Evolutionary conservation across 1,140 invertebrate species (phyloP).

Genomic region (Dreissena polymorpha): DNA sequence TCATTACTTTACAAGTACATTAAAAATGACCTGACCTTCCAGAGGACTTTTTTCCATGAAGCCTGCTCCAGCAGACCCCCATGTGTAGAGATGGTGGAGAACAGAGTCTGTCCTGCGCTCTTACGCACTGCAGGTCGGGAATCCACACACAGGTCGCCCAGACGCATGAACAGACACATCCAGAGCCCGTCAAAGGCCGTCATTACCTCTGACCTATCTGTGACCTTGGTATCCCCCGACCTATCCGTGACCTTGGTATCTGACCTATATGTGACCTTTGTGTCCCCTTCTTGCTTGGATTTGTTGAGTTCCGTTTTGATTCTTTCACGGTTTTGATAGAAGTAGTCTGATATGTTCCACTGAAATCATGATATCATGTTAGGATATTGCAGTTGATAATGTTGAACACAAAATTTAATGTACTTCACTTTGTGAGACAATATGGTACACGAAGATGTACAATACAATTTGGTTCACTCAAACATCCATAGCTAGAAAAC

Average conservation of each 20-base stretch:
- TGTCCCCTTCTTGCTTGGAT: slow-evolving; percentile 42
- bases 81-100: slow-evolving; percentile 98
- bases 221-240: slow-evolving; percentile 45
- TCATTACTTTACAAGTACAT: too few species aligned
- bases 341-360: slow-evolving; percentile 99
- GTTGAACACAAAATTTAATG: too few species aligned
- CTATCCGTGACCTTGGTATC: neutral
- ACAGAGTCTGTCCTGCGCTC: slow-evolving; percentile 98
- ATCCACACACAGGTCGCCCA: slow-evolving; percentile 97
- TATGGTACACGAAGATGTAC: neutral
- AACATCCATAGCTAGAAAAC: neutral
- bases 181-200: slow-evolving; percentile 95
- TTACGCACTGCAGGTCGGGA: slow-evolving; percentile 96
- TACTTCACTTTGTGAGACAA: too few species aligned
- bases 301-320: slow-evolving; percentile 80
- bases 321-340: slow-evolving; percentile 96
- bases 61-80: slow-evolving; percentile 90
- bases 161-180: slow-evolving; percentile 95
- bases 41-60: slow-evolving; percentile 88
- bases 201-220: slow-evolving; percentile 65
- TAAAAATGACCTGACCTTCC: slow-evolving; percentile 71
- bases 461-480: slow-evolving; percentile 1
- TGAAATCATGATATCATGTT: slow-evolving; percentile 75
- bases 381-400: too few species aligned
- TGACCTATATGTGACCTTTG: slow-evolving; percentile 42